Conservation (phyloP, 2,113 vertebrate genomes). For the Saccopteryx leptura region DNA sequence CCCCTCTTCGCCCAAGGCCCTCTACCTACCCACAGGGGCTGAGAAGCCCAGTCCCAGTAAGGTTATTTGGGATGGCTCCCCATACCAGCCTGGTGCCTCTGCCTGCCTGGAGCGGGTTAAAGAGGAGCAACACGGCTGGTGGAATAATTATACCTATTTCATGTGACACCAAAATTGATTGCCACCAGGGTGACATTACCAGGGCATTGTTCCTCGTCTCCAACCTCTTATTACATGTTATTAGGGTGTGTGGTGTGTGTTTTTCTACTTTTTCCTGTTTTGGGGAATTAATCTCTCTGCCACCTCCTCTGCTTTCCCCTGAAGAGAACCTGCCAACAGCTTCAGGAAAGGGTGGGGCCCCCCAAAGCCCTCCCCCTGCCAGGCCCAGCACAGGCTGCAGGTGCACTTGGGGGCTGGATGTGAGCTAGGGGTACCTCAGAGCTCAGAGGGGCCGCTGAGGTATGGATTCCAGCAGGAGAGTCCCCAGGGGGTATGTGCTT, state of each 20-base stretch:
- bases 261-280: slow-evolving; percentile 80
- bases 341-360: not conserved
- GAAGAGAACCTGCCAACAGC: slow-evolving; percentile 32
- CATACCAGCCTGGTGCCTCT: slow-evolving; percentile 45
- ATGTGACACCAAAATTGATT: slow-evolving; percentile 85
- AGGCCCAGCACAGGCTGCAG: not conserved
- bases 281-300: slow-evolving; percentile 76
- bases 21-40: not conserved
- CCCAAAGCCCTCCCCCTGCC: not conserved
- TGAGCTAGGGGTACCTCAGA: not conserved
- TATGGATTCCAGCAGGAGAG: not conserved
- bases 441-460: not conserved
- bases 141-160: slow-evolving; percentile 84
- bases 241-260: slow-evolving; percentile 80
- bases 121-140: slow-evolving; percentile 49
- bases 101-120: slow-evolving; percentile 69
- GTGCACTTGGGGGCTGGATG: not conserved
- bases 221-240: slow-evolving; percentile 83
- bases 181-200: slow-evolving; percentile 83
- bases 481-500: not conserved
- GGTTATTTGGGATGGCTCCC: not conserved
- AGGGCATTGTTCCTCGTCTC: slow-evolving; percentile 80
- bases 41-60: not conserved
- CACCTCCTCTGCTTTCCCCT: slow-evolving; percentile 69
- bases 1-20: not conserved